phyloP scores from a whole-genome alignment of 2,113 vertebrate genomes.

The Pyxicephalus adspersus region DNA sequence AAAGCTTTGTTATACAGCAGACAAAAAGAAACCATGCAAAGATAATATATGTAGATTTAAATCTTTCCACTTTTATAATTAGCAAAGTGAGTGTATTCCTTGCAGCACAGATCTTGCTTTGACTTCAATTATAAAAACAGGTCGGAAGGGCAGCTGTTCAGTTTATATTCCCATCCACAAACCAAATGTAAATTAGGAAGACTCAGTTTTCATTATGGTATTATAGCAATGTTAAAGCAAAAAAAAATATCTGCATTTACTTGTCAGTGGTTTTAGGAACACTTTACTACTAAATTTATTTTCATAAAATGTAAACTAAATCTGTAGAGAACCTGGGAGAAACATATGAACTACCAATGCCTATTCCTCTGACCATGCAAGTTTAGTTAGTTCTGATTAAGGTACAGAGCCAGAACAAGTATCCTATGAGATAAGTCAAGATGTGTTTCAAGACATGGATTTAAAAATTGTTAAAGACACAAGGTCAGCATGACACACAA shows the following conservation, averaged over 20 bases:
- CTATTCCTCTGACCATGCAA: too few relatives aligned
- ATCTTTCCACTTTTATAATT: conserved; percentile 1
- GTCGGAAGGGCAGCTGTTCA: conserved; percentile 34
- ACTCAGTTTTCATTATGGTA: conserved; percentile 18
- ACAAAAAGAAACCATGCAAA: neutral
- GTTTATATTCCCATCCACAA: conserved; percentile 33
- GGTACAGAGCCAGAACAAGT: too few relatives aligned
- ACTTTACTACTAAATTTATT: too few relatives aligned
- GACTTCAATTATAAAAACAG: conserved; percentile 28
- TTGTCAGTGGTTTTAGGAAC: neutral
- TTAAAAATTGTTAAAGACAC: too few relatives aligned
- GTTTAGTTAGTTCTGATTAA: too few relatives aligned
- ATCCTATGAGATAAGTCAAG: too few relatives aligned
- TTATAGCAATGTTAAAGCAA: neutral
- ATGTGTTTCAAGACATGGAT: too few relatives aligned
- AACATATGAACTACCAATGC: too few relatives aligned
- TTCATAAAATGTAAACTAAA: too few relatives aligned
- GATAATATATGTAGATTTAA: neutral
- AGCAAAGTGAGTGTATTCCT: conserved; percentile 12
- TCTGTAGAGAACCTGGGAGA: too few relatives aligned
- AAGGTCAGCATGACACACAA: too few relatives aligned
- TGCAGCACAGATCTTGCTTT: conserved; percentile 16
- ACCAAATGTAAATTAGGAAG: conserved; percentile 13
- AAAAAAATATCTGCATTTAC: neutral
- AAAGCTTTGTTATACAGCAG: neutral